These are phyloP conservation scores for Drosophila ercepeae DNA, from an alignment of 1,140 invertebrate species.

Conservation along the genomic window DNA sequence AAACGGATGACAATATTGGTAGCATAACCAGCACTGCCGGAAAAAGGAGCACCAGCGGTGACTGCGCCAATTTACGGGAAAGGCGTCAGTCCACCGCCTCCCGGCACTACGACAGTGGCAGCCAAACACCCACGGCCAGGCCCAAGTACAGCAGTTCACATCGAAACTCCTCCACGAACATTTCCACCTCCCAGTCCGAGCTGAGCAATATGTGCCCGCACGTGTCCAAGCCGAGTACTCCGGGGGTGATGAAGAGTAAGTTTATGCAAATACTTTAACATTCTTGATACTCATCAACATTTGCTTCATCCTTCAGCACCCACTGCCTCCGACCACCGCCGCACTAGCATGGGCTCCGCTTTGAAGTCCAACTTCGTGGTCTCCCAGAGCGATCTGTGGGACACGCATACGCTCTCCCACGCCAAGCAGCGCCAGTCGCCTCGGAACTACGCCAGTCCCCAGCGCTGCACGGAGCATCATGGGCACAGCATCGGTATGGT, in stretches of 20 bases:
- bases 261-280: neutral
- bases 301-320: slow-evolving; percentile 42
- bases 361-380: slow-evolving; percentile 86
- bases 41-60: slow-evolving; percentile 52
- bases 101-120: slow-evolving; percentile 76
- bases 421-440: slow-evolving; percentile 85
- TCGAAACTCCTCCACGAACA: slow-evolving; percentile 77
- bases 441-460: slow-evolving; percentile 77
- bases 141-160: slow-evolving; percentile 76
- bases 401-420: slow-evolving; percentile 87
- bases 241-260: slow-evolving; percentile 67
- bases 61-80: slow-evolving; percentile 65
- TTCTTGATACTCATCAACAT: neutral
- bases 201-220: slow-evolving; percentile 81
- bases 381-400: slow-evolving; percentile 87
- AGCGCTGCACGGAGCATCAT: slow-evolving; percentile 80
- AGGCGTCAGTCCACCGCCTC: slow-evolving; percentile 72
- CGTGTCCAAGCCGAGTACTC: slow-evolving; percentile 60
- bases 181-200: slow-evolving; percentile 79
- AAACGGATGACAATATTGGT: slow-evolving; percentile 76
- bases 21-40: slow-evolving; percentile 59
- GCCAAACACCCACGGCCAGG: slow-evolving; percentile 71
- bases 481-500: slow-evolving; percentile 72
- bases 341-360: slow-evolving; percentile 79
- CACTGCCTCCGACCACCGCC: slow-evolving; percentile 72